Evolutionary conservation across 2,888 invertebrate species (phyloP).

Genomic region (Tinea semifulvella): DNA sequence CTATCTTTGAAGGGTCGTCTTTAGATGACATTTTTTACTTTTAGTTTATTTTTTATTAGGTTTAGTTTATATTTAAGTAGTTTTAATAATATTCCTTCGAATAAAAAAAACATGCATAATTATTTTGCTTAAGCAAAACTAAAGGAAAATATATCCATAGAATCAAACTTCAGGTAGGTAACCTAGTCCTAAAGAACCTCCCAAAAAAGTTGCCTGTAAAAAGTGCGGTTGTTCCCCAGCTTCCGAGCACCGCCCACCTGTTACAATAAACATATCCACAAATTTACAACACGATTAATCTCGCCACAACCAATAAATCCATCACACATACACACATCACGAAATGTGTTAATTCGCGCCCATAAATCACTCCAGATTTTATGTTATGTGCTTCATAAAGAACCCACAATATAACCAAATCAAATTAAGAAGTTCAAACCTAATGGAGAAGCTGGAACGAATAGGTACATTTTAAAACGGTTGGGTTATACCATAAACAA

Average conservation of each 20-base stretch:
- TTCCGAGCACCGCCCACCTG: slow-evolving; percentile 46
- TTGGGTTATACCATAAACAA: slow-evolving; percentile 31
- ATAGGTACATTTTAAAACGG: background rate
- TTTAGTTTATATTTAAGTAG: no score
- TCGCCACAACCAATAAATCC: slow-evolving; percentile 50
- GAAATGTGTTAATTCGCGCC: slow-evolving; percentile 45
- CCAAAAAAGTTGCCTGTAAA: background rate
- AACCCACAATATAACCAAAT: slow-evolving; percentile 37
- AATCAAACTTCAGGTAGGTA: no score
- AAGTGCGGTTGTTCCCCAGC: no score
- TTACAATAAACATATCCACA: slow-evolving; percentile 25
- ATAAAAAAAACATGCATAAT: no score
- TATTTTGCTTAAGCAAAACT: no score
- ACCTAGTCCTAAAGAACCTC: no score
- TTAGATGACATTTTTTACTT: no score
- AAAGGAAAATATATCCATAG: no score
- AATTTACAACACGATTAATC: slow-evolving; percentile 45
- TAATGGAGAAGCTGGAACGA: no score
- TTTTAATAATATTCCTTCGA: no score
- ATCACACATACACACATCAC: slow-evolving; percentile 42
- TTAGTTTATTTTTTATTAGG: no score
- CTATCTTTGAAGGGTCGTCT: no score
- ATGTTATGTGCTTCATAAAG: slow-evolving; percentile 39
- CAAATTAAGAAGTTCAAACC: slow-evolving; percentile 25
- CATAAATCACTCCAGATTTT: slow-evolving; percentile 51